A percentile compares a stretch with the other conserved stretches of the same genome.
phyloP scores from a whole-genome alignment of 2,797 vertebrate genomes.

The Pseudomugil tenellus region DNA sequence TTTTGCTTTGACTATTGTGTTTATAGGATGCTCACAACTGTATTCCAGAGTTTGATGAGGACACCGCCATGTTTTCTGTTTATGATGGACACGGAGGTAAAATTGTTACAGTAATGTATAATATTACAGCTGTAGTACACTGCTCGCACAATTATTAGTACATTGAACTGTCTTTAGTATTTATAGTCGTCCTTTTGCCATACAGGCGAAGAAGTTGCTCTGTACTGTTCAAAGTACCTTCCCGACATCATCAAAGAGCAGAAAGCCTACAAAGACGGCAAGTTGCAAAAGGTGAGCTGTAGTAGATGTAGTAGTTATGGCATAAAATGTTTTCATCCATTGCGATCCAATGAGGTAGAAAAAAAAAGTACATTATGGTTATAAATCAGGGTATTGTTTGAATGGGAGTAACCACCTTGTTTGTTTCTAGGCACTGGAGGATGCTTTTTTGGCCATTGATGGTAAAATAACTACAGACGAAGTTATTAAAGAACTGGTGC shows the following conservation, averaged over 20 bases:
- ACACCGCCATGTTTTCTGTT: constrained; percentile 97
- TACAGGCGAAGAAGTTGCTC: constrained; percentile 95
- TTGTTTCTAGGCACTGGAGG: constrained; percentile 89
- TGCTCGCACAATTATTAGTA: not conserved
- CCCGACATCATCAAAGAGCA: constrained; percentile 97
- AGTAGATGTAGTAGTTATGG: fast-evolving
- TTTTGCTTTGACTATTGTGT: constrained; percentile 46
- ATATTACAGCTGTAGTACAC: not conserved
- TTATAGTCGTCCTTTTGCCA: constrained; percentile 20
- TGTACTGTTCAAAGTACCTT: constrained; percentile 98
- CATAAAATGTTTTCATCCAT: too few species aligned
- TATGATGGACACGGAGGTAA: constrained; percentile 98
- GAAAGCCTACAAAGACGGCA: constrained; percentile 95
- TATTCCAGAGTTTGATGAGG: constrained; percentile 93
- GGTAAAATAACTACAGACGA: constrained; percentile 92
- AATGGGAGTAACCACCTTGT: not conserved
- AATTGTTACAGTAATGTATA: not conserved
- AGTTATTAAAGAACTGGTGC: constrained; percentile 94
- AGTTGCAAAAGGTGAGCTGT: constrained; percentile 96
- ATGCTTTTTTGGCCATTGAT: constrained; percentile 96
- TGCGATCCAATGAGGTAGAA: not conserved
- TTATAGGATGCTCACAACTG: constrained; percentile 97
- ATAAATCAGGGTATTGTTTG: not conserved
- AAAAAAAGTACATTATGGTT: not conserved
- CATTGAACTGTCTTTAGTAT: constrained; percentile 22